Base-by-base conservation (phyloP, 2,113 vertebrate genomes). In the Semnopithecus entellus region DNA sequence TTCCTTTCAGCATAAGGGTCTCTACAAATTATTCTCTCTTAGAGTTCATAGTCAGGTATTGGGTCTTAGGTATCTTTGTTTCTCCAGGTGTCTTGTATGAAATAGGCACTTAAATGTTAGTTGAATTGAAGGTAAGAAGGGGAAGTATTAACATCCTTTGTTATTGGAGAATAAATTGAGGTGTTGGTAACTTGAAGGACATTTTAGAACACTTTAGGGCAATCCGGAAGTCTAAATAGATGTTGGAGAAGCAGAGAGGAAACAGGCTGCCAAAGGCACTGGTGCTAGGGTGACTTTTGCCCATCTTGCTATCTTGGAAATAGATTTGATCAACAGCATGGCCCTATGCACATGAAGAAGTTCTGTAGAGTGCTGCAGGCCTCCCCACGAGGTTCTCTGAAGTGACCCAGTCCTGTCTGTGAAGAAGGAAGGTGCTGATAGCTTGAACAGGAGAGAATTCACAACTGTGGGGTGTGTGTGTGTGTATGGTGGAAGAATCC, bases 361-460 rank as follows among this genome's bases (percentile, higher is more conserved):
- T 66, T 61, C 83, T 48, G 40, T 78, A 76, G 11, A 13, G 35
- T 72, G 40, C 48, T 27, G 30, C 8, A 55, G 81, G 27, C 16
- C 66, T 85, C 27, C 23, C 59, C 59, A 5, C 61, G 92, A 93
- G 86, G 70, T 96, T 91, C 48, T 96, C 88, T 48, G 94, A 98
- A 89, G 91, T 82, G 95, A 98, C 96, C 86, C 91, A 97, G 93
- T 73, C 14, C 76, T 90, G 92, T 94, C 87, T 93, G 3, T 83
- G 50, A 0, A 23, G 95, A 68, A 91, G 85, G 94, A 95, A 88
- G 16, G 11, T 66, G 25, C 89, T 40, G 81, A 90, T 73, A 88
- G 35, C 72, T 95, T 78, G 32, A 82, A 48, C 66, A 52, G 50
- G 50, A 40, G 8, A n/a, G 45, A 80, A 75, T 72, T 78, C 73